phyloP scores from a whole-genome alignment of 2,113 vertebrate genomes.

The Tor tambroides region DNA sequence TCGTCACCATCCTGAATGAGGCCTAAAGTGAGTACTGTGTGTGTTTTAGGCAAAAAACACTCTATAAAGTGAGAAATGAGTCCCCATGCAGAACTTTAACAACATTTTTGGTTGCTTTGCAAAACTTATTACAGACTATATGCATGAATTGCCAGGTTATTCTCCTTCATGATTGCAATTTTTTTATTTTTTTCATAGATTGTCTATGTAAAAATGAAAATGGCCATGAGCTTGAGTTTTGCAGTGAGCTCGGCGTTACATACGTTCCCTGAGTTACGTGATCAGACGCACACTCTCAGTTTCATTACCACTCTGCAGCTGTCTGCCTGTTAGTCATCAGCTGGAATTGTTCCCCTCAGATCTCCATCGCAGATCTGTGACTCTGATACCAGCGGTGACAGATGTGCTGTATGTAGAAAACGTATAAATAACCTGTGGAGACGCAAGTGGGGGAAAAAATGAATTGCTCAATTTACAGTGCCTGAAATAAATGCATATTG shows the following conservation, averaged over 20 bases:
- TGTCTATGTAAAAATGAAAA: neutral
- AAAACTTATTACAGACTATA: too few species aligned
- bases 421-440: neutral
- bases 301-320: slow-evolving; percentile 59
- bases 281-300: slow-evolving; percentile 64
- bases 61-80: too few species aligned
- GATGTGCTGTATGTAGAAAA: neutral
- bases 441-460: neutral
- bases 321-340: slow-evolving; percentile 30
- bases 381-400: neutral
- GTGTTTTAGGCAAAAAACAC: too few species aligned
- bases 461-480: neutral
- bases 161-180: neutral
- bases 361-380: slow-evolving; percentile 30
- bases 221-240: neutral
- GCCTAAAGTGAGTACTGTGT: too few species aligned
- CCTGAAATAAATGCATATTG: neutral
- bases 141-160: too few species aligned
- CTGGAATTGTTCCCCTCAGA: slow-evolving; percentile 23
- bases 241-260: neutral
- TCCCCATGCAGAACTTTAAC: too few species aligned
- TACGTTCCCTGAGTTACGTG: slow-evolving; percentile 57
- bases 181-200: too few species aligned
- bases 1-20: too few species aligned
- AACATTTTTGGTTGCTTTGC: too few species aligned